phyloP scores from a whole-genome alignment of 2,797 vertebrate genomes.

The Sebastes itinus region DNA sequence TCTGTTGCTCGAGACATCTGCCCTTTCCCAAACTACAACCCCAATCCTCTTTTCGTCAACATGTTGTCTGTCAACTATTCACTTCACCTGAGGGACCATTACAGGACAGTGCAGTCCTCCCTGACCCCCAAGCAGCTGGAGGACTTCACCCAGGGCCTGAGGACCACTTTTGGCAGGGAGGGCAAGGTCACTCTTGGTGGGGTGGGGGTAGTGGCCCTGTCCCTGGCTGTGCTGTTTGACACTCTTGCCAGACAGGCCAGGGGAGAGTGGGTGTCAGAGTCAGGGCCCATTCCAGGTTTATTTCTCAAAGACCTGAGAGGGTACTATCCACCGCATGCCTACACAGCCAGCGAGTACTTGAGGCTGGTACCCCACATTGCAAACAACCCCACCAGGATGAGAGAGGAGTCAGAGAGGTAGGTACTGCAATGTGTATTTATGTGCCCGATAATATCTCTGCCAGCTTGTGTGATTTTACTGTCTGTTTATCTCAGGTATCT shows the following conservation, averaged over 20 bases:
- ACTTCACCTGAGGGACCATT: slow-evolving; percentile 23
- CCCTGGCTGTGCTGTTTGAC: slow-evolving; percentile 46
- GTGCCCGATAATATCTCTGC: background rate
- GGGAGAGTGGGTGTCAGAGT: slow-evolving; percentile 6
- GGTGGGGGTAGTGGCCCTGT: slow-evolving; percentile 39
- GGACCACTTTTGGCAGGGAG: slow-evolving; percentile 30
- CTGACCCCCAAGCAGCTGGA: slow-evolving; percentile 30
- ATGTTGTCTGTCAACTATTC: slow-evolving; percentile 24
- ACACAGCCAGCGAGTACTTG: slow-evolving; percentile 31
- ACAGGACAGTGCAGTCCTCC: slow-evolving; percentile 28
- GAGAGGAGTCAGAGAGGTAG: slow-evolving; percentile 24
- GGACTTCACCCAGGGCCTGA: slow-evolving; percentile 39
- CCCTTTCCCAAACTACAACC: background rate
- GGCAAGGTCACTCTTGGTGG: background rate
- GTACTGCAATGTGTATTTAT: background rate
- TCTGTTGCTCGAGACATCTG: background rate
- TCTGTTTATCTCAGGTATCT: background rate
- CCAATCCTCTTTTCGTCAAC: background rate
- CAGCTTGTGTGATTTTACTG: background rate
- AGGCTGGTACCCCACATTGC: slow-evolving; percentile 43
- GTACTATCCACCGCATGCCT: slow-evolving; percentile 1
- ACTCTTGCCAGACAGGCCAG: slow-evolving; percentile 26
- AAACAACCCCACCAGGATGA: slow-evolving; percentile 49
- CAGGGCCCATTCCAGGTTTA: slow-evolving; percentile 15
- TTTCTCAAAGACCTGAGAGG: slow-evolving; percentile 20